phyloP scores from a whole-genome alignment of 2,797 vertebrate species.

The Florisuga fusca region DNA sequence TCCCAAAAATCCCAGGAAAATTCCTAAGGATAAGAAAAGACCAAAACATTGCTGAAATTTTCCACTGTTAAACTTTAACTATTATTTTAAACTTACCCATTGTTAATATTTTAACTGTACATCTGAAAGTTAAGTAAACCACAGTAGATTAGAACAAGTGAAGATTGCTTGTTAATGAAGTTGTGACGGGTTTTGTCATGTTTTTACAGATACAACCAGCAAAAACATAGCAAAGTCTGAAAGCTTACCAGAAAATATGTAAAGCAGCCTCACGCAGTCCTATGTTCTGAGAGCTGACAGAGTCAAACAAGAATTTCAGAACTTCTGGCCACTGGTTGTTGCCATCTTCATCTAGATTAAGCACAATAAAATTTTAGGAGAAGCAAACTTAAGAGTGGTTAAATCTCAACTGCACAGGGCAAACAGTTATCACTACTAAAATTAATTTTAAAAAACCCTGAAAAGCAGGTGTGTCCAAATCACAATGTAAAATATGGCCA shows the following conservation, averaged over 20 bases:
- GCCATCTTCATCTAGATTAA: conserved; percentile 91
- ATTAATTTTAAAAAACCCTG: not conserved
- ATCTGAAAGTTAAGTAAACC: not conserved
- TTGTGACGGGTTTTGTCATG: not conserved
- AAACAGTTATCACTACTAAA: not conserved
- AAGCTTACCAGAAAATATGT: conserved; percentile 95
- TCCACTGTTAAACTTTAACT: not conserved
- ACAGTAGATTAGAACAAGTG: not conserved
- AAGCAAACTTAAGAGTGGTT: not conserved
- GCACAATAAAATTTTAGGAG: not conserved
- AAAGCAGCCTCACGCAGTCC: conserved; percentile 92
- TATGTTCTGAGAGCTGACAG: conserved; percentile 93
- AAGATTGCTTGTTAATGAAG: not conserved
- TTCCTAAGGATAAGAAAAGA: conserved; percentile 84
- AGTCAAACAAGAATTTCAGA: conserved; percentile 97
- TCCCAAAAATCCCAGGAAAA: conserved; percentile 98
- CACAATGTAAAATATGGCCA: not conserved
- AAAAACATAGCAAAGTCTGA: not conserved
- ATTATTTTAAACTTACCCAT: not conserved
- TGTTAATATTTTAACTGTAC: not conserved
- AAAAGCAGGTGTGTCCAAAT: not conserved
- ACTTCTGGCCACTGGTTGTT: conserved; percentile 98
- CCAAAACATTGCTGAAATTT: not conserved
- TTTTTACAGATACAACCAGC: not conserved
- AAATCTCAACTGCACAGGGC: not conserved